Evolutionary conservation across 2,797 vertebrate genomes (phyloP), one percentile per base, ranked within the genome.

Genomic region (Eremophila alpestris): DNA sequence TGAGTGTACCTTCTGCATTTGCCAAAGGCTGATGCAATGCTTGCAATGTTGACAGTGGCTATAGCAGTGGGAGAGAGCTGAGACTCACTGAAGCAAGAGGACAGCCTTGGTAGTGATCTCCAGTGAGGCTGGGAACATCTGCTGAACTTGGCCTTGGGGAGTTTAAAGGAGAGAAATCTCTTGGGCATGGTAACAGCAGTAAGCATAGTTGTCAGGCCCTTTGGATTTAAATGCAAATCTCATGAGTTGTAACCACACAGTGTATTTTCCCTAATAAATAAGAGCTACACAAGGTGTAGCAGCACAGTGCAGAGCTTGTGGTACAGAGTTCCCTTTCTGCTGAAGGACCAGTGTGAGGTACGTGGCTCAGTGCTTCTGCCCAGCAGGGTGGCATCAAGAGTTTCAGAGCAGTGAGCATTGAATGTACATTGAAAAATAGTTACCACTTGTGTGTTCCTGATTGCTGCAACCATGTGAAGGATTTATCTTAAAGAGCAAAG

Each of bases 401-500:
- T 43, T 52, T 16, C 45, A 56, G 34, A 63, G 27, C 24, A 9
- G 18, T 17, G 27, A 52, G 18, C 38, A 32, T 46, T 80, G 55
- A n/a, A 17, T 13, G 11, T 20, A 2, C 29, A 30, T 4, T 49
- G 34, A 32, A 51, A 80, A 48, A 22, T 11, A 45, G 7, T 24
- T 40, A 13, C 16, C 6, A 21, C 10, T 74, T 2, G 0, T 41
- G n/a, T 81, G 49, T 51, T 71, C 16, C 32, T 84, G 27, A 14
- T 83, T 0, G 0, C 24, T 84, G 11, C 40, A 84, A 43, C 0
- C 2, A 34, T 2, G 1, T 9, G 19, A 62, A 73, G 51, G 20
- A 15, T 65, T 94, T 79, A 4, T 40, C 21, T 17, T n/a, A 17
- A 65, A 81, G 16, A n/a, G 68, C 36, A 51, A 65, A 84, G 29